phyloP scores from a whole-genome alignment of 2,113 vertebrate species.

The Piaya cayana region DNA sequence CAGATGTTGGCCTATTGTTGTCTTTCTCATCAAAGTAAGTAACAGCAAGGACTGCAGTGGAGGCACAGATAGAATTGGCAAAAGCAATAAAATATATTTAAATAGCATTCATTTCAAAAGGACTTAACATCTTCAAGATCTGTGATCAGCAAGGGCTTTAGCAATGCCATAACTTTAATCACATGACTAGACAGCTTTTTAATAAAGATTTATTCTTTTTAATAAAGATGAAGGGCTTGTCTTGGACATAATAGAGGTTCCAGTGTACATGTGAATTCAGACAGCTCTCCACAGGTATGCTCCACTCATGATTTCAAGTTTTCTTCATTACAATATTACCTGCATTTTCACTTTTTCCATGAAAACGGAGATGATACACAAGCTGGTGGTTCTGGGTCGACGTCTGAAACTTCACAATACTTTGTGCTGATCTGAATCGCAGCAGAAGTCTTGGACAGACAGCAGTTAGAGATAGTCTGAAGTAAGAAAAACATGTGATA shows the following conservation, averaged over 20 bases:
- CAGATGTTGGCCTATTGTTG: neutral
- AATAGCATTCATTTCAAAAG: neutral
- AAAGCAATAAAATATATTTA: neutral
- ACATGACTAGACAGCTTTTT: neutral
- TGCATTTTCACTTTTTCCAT: neutral
- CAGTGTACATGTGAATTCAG: neutral
- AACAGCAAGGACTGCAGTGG: neutral
- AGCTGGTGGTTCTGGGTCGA: fast-evolving
- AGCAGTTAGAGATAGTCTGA: fast-evolving
- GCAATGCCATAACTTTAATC: neutral
- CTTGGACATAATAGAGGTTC: neutral
- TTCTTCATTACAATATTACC: too few species aligned
- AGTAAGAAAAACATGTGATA: neutral
- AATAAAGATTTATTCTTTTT: neutral
- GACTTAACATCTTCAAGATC: neutral
- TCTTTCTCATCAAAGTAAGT: neutral
- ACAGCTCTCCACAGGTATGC: neutral
- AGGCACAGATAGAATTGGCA: neutral
- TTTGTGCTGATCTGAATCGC: neutral
- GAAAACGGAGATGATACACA: neutral
- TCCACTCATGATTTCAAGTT: neutral
- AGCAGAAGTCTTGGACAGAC: neutral
- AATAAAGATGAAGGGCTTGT: neutral
- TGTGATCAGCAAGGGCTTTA: neutral
- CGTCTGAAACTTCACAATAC: neutral